Base-by-base conservation (phyloP, 2,797 vertebrate species). In the Sebastes vulpes region DNA sequence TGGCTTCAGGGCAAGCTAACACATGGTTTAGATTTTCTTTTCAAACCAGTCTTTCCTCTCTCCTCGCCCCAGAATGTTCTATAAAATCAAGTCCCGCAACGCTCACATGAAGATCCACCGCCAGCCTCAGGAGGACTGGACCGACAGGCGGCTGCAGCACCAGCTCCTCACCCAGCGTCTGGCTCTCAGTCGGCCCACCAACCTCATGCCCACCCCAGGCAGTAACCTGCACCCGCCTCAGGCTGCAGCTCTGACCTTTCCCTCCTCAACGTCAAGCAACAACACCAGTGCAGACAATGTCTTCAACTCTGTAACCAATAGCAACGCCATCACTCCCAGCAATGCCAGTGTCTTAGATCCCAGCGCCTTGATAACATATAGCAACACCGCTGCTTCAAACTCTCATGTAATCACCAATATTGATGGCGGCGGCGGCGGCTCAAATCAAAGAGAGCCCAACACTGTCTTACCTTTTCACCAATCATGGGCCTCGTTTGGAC, bases 91-190 rank as follows among this genome's bases (percentile, higher is more conserved):
- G 79, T 97, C 96, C 57, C 95, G 96, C 18, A 97, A 97, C 2
- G 96, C 96, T 57, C 96, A 97, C 90, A 97, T 97, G 96, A 97
- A 97, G 92, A 97, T 97, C 91, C 96, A 97, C 50, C 92, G 96
- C 0, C 96, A 97, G 82, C 95, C 96, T 6, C 96, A 96, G 68
- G 96, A 97, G 21, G 96, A 95, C 57, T 96, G 96, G 96, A 70
- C 79, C 1, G 95, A 96, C 35, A 78, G 94, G 73, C 88, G 86
- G 57, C 90, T 94, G 52, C 91, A 93, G 84, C 92, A 93, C 21
- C 94, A 94, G 75, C 79, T 94, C 56, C 82, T 93, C 76, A 91
- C 87, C 32, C 95, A 94, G 73, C 86, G 91, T 18, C 61, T 95
- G 65, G 83, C 91, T 21, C 91, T 94, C 66, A 89, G 59, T 65